These are phyloP conservation scores for Bombus confusus DNA, from an alignment of 1,140 invertebrate genomes.

Conservation along the genomic window DNA sequence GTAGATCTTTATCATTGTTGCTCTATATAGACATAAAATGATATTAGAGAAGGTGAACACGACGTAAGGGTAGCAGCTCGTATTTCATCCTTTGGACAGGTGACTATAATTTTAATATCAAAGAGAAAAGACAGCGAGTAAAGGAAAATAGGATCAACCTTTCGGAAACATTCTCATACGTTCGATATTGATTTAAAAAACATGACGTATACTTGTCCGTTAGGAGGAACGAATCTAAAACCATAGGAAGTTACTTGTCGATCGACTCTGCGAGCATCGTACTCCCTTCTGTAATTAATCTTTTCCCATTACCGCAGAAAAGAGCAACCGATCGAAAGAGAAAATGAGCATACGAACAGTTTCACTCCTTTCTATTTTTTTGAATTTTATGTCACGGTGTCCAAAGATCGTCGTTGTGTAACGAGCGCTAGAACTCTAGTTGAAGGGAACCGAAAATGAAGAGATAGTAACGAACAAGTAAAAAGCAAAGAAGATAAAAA, in stretches of 20 bases:
- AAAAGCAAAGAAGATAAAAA: not conserved
- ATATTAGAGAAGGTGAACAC: conserved; percentile 2
- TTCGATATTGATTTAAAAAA: not conserved
- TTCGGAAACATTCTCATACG: not conserved
- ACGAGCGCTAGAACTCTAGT: conserved; percentile 58
- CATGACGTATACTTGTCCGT: not conserved
- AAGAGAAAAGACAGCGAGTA: not conserved
- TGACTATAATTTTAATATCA: not conserved
- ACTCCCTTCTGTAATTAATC: not conserved
- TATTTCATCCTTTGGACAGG: not conserved
- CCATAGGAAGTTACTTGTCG: not conserved
- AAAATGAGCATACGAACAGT: not conserved
- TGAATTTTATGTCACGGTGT: conserved; percentile 78
- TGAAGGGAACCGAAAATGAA: conserved; percentile 47
- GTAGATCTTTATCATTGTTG: not conserved
- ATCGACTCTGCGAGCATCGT: not conserved
- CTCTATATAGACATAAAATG: not conserved
- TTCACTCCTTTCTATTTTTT: conserved; percentile 31
- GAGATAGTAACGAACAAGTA: not conserved
- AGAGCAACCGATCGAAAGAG: not conserved
- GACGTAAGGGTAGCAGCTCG: conserved; percentile 29
- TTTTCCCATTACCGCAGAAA: not conserved
- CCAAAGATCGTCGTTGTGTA: conserved; percentile 78
- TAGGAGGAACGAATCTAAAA: not conserved
- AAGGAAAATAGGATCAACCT: not conserved